Evolutionary conservation across 2,888 invertebrate species (phyloP), one percentile per base, ranked within the genome.

Genomic region (Globia sparganii): DNA sequence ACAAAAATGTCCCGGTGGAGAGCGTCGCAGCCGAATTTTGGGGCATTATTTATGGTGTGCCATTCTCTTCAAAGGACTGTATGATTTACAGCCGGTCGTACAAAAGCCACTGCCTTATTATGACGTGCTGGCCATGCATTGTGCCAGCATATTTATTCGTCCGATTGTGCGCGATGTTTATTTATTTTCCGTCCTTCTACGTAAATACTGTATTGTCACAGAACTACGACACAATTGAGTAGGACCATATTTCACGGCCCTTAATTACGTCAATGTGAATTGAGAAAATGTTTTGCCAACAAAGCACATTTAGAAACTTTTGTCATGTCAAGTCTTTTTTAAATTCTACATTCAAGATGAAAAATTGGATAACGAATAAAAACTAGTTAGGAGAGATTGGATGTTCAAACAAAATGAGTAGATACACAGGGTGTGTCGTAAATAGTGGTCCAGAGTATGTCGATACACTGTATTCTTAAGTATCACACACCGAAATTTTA

Each of bases 41-140:
- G 93, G 91, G 85, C 93, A 93, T 96, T 94, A 96, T 96, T 96
- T 96, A 96, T 96, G 95, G 94, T 92, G 88, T 93, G 94, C 95
- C 94, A 96, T 96, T 96, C 95, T 93, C 92, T 94, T 94, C 94
- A 95, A 95, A 95, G 93, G 94, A 95, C 94, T 94, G 92, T 94
- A 96, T 96, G 96, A 96, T 96, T 96, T 96, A 96, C 96, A 94
- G 91, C 94, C 93, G 88, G 87, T 86, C 89, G 91, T 93, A 96
- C 96, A 96, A 96, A 95, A 94, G 96, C 93, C 93, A 92, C 93
- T 94, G 91, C 95, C 94, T 96, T 96, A 96, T 96, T 96, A 96
- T 96, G 96, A 96, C 95, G 94, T 93, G 94, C 93, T 94, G 93
- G 95, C 93, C 94, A 92, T 92, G 94, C 94, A 94, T 96, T 96